Evolutionary conservation across 2,797 vertebrate species (phyloP), one percentile per base, ranked within the genome.

Genomic region (Synaphobranchus kaupii): DNA sequence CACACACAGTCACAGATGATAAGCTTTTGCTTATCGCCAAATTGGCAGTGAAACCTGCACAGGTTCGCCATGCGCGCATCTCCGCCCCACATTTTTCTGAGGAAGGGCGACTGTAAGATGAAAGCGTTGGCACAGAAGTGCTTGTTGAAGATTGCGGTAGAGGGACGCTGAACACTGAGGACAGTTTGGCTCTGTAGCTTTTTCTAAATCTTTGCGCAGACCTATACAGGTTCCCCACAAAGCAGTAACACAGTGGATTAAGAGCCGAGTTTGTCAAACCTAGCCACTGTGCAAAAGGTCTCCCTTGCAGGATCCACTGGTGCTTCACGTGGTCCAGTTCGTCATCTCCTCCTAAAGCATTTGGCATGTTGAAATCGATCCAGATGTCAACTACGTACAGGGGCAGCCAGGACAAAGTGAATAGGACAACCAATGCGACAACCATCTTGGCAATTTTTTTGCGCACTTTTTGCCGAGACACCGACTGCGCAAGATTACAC

Each of bases 211-310:
- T 90, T 84, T 93, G 93, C 1, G 93, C 94, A 0, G 94, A 94
- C 86, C 94, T 89, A 90, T 94, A 93, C 34, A 95, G 84, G 76
- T 95, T 93, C 0, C 94, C 94, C 60, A 95, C 89, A 84, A 95
- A 95, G 84, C 94, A 95, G 88, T 95, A 95, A 84, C 94, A 95
- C 1, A 95, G 91, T 0, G 94, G 94, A 63, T 95, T 95, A 31
- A 95, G 92, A 3, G 94, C 92, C 0, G 94, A 95, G 86, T 95
- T 95, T 87, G 94, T 95, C n/a, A 95, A 91, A 34, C 94, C 94
- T n/a, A 95, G 90, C 94, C 94, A 95, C 66, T 94, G 94, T 48
- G 94, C 94, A 82, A 95, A 95, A 1, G 94, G 94, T 87, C 94
- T 90, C 13, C 91, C 85, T 48, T 94, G 93, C 34, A 95, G 90